phyloP scores from a whole-genome alignment of 1,140 invertebrate species.

The Drosophila parabipectinata region DNA sequence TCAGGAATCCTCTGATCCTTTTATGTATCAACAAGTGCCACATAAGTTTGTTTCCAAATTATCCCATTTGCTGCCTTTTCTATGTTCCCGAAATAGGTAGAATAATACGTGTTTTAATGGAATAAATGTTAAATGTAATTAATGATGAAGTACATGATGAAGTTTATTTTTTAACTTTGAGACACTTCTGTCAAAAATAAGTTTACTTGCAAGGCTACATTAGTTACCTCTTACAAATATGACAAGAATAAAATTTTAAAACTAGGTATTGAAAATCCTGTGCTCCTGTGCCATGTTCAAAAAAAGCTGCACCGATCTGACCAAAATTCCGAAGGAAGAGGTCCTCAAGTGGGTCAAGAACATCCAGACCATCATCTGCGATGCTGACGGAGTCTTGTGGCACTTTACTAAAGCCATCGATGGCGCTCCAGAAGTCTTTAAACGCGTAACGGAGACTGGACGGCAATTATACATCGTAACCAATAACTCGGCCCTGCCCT shows the following conservation, averaged over 20 bases:
- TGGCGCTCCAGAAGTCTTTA: conserved; percentile 45
- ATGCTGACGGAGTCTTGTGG: conserved; percentile 69
- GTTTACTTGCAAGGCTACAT: neutral
- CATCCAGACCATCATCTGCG: conserved; percentile 54
- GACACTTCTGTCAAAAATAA: too few species aligned
- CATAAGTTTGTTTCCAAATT: conserved; percentile 47
- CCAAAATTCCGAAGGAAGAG: conserved; percentile 41
- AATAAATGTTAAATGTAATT: too few species aligned
- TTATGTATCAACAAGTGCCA: conserved; percentile 49
- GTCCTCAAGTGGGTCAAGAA: conserved; percentile 49
- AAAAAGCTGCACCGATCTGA: conserved; percentile 45
- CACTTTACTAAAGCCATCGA: conserved; percentile 27
- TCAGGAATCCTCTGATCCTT: conserved; percentile 26
- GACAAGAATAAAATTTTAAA: neutral
- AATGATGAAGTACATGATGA: too few species aligned
- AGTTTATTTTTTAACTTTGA: too few species aligned
- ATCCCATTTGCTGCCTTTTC: conserved; percentile 46
- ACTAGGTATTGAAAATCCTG: neutral
- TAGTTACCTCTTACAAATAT: neutral
- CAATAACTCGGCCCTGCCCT: conserved; percentile 31
- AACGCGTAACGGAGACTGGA: conserved; percentile 20
- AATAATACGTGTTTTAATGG: neutral
- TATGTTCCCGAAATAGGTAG: conserved; percentile 43
- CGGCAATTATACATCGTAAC: conserved; percentile 30
- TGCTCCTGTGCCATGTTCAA: conserved; percentile 43